phyloP scores from a whole-genome alignment of 2,888 invertebrate species.

The Troilus luridus region DNA sequence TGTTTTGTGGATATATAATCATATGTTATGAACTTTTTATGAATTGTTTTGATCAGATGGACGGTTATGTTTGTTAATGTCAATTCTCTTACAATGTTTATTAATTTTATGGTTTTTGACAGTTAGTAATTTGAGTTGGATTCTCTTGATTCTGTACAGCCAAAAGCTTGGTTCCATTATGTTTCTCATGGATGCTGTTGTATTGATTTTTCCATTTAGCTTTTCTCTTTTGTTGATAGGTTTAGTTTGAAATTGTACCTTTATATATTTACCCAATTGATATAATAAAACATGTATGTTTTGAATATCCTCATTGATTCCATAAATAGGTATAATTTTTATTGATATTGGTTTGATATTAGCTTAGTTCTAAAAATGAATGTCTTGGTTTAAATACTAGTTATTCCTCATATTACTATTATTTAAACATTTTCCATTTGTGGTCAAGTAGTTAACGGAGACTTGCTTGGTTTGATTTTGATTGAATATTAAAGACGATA shows the following conservation, averaged over 20 bases:
- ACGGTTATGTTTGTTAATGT: conserved; percentile 44
- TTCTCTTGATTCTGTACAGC: neutral
- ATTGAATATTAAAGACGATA: neutral
- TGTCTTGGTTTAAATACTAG: neutral
- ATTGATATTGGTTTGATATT: neutral
- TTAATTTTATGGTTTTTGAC: neutral
- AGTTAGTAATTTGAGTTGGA: neutral
- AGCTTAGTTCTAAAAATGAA: neutral
- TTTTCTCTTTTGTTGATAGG: conserved; percentile 43
- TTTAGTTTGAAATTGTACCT: neutral
- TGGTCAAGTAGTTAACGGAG: neutral
- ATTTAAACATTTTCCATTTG: neutral
- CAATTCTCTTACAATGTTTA: neutral
- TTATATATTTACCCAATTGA: neutral
- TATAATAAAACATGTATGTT: neutral
- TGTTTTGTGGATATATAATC: neutral
- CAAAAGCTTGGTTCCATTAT: neutral
- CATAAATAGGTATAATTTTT: neutral
- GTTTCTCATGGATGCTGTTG: conserved; percentile 41
- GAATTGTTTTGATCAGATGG: conserved; percentile 54
- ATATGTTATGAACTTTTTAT: conserved; percentile 45
- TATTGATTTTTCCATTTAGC: conserved; percentile 48
- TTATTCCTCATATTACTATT: neutral
- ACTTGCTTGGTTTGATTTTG: neutral
- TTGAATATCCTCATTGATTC: neutral